Evolutionary conservation across 1,140 invertebrate genomes (phyloP).

Genomic region (Pseudachorutes palmiensis): DNA sequence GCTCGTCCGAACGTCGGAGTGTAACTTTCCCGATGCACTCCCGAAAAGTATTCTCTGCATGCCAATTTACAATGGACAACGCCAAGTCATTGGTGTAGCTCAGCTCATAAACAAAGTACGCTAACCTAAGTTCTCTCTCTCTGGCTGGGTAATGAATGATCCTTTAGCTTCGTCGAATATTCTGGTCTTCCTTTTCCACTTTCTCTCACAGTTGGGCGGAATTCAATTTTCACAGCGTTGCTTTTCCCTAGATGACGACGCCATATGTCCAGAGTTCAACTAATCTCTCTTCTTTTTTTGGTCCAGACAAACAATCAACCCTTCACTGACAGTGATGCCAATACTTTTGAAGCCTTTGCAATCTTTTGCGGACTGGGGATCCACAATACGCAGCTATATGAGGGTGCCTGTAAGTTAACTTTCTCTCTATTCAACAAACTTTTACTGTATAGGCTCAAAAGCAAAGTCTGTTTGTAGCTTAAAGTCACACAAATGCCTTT

Average conservation of each 20-base stretch:
- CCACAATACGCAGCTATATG: constrained; percentile 95
- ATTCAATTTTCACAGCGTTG: no score
- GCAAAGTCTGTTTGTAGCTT: no score
- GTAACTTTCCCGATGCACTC: constrained; percentile 20
- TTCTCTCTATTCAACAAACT: no score
- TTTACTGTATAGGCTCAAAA: no score
- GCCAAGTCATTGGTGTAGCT: constrained; percentile 79
- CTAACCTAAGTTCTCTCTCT: no score
- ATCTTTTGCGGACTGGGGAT: constrained; percentile 95
- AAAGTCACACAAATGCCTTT: no score
- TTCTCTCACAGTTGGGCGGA: no score
- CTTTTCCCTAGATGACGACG: no score
- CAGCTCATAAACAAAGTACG: constrained; percentile 86
- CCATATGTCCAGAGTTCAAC: background rate
- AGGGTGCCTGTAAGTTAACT: constrained; percentile 81
- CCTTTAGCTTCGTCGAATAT: no score
- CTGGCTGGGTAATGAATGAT: no score
- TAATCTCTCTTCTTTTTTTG: constrained; percentile 18
- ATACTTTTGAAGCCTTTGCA: constrained; percentile 89
- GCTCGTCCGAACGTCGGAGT: constrained; percentile 14
- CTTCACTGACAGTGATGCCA: constrained; percentile 79
- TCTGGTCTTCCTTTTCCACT: no score
- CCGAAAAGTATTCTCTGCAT: constrained; percentile 72
- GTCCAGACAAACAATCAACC: constrained; percentile 66
- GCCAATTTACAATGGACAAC: constrained; percentile 83